Base-by-base conservation (phyloP, 1,140 invertebrate genomes). In the Megalonaias nervosa region DNA sequence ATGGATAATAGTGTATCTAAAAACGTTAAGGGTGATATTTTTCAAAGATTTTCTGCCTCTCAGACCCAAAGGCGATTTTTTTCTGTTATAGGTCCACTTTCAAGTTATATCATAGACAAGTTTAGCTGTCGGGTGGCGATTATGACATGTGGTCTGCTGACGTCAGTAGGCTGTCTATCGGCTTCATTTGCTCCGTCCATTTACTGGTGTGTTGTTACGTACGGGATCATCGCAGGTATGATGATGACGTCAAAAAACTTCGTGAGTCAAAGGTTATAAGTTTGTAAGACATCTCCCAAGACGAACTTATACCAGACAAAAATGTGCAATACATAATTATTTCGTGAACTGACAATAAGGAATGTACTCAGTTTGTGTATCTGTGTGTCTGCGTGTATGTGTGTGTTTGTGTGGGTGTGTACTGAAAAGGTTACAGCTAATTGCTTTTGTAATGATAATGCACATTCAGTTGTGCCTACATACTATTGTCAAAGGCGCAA, bases 211-310 rank as follows among this genome's bases (percentile, higher is more conserved):
- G 69, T 78, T 19, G 73, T 78, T 48, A 69, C 76, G 14, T 78
- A 60, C 59, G 76, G 76, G 23, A 73, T 78, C 31, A 15, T 78
- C 60, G 76, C 70, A 26, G 76, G 76, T 78, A 73, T 55, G 67
- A 60, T 1, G 23, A 23, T 26, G 6, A 23, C 3, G 59, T 56
- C 5, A 67, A 67, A 17, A 26, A 17, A 23, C 16, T 21, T 21
- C 5, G 31, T 9, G 16, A 67, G 31, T n/a, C 26, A 21, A 67
- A 62, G 19, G 23, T 23, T n/a, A 62, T 23, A 9, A 62, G 23
- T 9, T 62, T 11, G 12, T 11, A 19, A 62, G 61, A 62, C 23
- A 62, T 23, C 23, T 62, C 19, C 23, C 23, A 9, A n/a, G 19
- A 62, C 19, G 13, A 62, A n/a, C 9, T 11, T 23, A 62, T 62